A percentile compares a stretch with the other conserved stretches of the same genome.
Conservation (phyloP, 2,888 invertebrate species). For the Aricia artaxerxes region DNA sequence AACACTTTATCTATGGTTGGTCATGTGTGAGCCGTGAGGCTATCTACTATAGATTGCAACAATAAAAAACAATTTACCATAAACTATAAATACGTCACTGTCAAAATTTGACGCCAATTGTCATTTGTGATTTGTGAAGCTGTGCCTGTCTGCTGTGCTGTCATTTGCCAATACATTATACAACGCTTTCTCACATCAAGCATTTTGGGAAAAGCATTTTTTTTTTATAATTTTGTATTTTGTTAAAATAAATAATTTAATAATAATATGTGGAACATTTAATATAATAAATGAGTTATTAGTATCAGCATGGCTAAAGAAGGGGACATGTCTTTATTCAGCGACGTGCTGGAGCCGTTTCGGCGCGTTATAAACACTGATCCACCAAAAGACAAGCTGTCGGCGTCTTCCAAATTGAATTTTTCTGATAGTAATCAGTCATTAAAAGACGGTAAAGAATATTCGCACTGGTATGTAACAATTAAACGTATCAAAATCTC, state of each 20-base stretch:
- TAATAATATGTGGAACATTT: conserved; percentile 36
- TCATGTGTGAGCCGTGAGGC: too few relatives aligned
- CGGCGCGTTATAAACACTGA: conserved; percentile 72
- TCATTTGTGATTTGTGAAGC: too few relatives aligned
- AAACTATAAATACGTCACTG: neutral
- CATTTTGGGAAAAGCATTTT: neutral
- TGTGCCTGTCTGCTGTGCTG: neutral
- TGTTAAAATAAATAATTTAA: neutral
- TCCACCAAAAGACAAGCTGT: conserved; percentile 72
- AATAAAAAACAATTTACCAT: neutral
- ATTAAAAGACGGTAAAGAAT: conserved; percentile 63
- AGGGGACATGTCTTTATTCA: conserved; percentile 70
- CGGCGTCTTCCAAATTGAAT: conserved; percentile 68
- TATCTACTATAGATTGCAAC: neutral
- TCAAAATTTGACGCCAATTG: neutral
- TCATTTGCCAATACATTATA: neutral
- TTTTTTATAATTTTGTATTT: conserved; percentile 5
- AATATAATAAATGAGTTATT: conserved; percentile 39
- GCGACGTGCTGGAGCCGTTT: conserved; percentile 73
- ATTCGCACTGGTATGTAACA: neutral
- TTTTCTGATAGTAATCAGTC: conserved; percentile 73
- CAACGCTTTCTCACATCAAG: neutral
- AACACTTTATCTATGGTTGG: too few relatives aligned
- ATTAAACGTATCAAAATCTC: conserved; percentile 19
- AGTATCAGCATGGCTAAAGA: conserved; percentile 64